Conservation (phyloP, 2,888 invertebrate genomes). For the Zele albiditarsus region DNA sequence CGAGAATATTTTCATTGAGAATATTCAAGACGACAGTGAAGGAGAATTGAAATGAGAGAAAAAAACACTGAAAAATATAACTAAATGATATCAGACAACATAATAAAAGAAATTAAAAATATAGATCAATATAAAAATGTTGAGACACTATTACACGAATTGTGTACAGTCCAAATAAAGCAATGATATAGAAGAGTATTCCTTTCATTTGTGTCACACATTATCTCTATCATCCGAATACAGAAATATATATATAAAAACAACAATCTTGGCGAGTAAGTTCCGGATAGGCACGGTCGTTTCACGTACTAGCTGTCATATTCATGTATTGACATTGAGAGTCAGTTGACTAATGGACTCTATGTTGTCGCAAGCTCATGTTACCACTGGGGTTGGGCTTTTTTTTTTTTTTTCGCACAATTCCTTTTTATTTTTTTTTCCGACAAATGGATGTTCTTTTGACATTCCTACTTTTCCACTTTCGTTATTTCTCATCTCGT, state of each 20-base stretch:
- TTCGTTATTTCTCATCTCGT: conserved; percentile 13
- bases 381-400: conserved; percentile 67
- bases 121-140: conserved; percentile 25
- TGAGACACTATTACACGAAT: not conserved
- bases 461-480: conserved; percentile 21
- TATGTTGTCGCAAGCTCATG: conserved; percentile 70
- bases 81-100: conserved; percentile 36
- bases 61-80: too few species aligned
- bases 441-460: conserved; percentile 43
- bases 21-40: too few species aligned
- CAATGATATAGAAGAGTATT: conserved; percentile 1
- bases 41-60: too few species aligned
- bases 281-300: conserved; percentile 52
- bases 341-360: conserved; percentile 73
- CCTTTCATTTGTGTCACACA: not conserved
- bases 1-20: too few species aligned
- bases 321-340: conserved; percentile 72
- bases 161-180: not conserved
- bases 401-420: not conserved
- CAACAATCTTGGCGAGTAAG: conserved; percentile 40
- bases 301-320: conserved; percentile 68
- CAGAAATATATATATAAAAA: not conserved
- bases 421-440: conserved; percentile 54
- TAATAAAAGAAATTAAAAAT: conserved; percentile 44
- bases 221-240: not conserved